Evolutionary conservation across 2,113 vertebrate genomes (phyloP), one percentile per base, ranked within the genome.

Genomic region (Eleginops maclovinus): DNA sequence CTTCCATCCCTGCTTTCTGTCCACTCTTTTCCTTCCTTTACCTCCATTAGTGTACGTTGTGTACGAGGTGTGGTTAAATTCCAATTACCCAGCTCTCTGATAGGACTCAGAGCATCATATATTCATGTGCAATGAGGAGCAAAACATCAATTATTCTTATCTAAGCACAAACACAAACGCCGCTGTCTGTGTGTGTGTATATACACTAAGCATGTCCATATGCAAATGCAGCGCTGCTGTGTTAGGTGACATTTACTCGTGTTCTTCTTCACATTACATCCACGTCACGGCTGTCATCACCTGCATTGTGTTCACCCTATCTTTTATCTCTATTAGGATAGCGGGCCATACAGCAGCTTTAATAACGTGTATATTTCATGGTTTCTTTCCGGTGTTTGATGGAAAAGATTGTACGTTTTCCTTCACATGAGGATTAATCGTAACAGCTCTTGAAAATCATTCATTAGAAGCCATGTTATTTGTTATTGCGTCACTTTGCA

Each of bases 61-160:
- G 51, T 66, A 44, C 79, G 75, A 80, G 60, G 41, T 87, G 68
- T 41, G 17, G 46, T 82, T 50, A 26, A 63, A 65, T 77, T 65
- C 82, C 85, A 90, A 84, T 87, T 86, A 80, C 56, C 54, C 63
- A 43, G 53, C 36, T 73, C 10, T 58, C 81, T 54, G 70, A 69
- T 51, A 77, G 67, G 60, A 76, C 78, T 56, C 72, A 74, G 72
- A 41, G 64, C 73, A 81, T 92, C 82, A 60, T 75, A 80, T 76
- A 82, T 86, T 84, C 40, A 86, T 88, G 55, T 49, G 63, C n/a
- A 80, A 72, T 54, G 51, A 75, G 80, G 58, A 77, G 56, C 75
- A 46, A 67, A 56, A 19, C 88, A 87, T 87, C 56, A 89, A 80
- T 83, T 83, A 85, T 86, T 90, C 81, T 73, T 24, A 60, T 90